Evolutionary conservation across 2,797 vertebrate species (phyloP).

Genomic region (Ceyx erithaca): DNA sequence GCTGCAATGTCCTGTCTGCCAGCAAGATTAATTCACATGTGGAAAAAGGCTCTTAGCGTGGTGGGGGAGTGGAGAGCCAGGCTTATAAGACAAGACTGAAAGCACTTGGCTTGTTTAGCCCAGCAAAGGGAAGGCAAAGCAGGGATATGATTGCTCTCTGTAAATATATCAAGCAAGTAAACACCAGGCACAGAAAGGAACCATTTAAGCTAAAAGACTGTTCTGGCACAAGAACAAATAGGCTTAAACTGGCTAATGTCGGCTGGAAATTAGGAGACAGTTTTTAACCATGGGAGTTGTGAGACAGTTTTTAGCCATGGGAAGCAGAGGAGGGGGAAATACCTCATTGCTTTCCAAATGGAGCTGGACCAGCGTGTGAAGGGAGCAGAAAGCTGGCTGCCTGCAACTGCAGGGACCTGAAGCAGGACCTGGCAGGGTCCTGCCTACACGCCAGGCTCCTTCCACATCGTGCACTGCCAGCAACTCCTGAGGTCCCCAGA

Average conservation of each 20-base stretch:
- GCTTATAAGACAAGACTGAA: background rate
- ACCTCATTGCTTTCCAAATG: background rate
- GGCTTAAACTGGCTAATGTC: slow-evolving; percentile 30
- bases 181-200: slow-evolving; percentile 51
- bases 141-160: slow-evolving; percentile 7
- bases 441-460: background rate
- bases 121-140: slow-evolving; percentile 4
- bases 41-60: background rate
- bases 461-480: accelerated
- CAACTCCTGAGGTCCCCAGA: accelerated
- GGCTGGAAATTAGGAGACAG: slow-evolving; percentile 37
- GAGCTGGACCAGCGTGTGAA: background rate
- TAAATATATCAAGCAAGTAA: slow-evolving; percentile 55
- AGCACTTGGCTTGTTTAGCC: slow-evolving; percentile 26
- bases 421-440: background rate
- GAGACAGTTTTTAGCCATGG: background rate
- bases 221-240: slow-evolving; percentile 44
- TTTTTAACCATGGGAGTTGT: background rate
- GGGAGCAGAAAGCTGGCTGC: background rate
- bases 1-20: accelerated
- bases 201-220: slow-evolving; percentile 48
- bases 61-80: background rate
- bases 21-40: background rate
- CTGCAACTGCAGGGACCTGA: background rate
- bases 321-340: slow-evolving; percentile 3